Evolutionary conservation across 2,888 invertebrate genomes (phyloP).

Genomic region (Phymatocera aterrima): DNA sequence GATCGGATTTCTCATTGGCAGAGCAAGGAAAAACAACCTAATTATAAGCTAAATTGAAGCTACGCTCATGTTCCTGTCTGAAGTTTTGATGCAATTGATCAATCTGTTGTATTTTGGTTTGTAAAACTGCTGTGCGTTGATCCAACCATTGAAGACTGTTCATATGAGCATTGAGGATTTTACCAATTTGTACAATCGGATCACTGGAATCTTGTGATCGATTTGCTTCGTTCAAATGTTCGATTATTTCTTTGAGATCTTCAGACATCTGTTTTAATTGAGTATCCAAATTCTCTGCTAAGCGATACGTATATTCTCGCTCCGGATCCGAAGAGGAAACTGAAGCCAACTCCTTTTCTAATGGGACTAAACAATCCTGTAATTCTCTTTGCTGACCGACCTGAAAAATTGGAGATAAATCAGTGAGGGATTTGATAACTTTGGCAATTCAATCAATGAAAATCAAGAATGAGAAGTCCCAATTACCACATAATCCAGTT

Average conservation of each 20-base stretch:
- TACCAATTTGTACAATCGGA: constrained; percentile 94
- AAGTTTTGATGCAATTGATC: constrained; percentile 87
- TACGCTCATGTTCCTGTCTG: constrained; percentile 84
- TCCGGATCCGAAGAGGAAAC: constrained; percentile 88
- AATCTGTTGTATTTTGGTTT: constrained; percentile 88
- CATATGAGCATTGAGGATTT: constrained; percentile 97
- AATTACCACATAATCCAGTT: constrained; percentile 89
- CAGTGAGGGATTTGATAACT: neutral
- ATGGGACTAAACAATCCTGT: constrained; percentile 89
- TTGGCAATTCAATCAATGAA: neutral
- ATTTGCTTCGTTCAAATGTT: constrained; percentile 93
- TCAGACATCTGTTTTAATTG: constrained; percentile 96
- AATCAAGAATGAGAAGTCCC: neutral
- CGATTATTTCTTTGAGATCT: constrained; percentile 96
- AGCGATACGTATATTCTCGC: constrained; percentile 91
- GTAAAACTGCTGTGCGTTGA: constrained; percentile 86
- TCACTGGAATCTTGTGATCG: constrained; percentile 89
- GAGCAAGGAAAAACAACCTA: constrained; percentile 55
- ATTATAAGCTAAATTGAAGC: constrained; percentile 81
- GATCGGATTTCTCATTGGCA: neutral
- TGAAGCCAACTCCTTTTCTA: constrained; percentile 87
- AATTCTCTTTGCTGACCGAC: constrained; percentile 94
- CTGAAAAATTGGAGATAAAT: constrained; percentile 55
- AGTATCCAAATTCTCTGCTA: constrained; percentile 93
- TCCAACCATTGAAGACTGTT: constrained; percentile 97